Evolutionary conservation across 2,113 vertebrate genomes (phyloP).

Genomic region (Planiliza haematocheilus): DNA sequence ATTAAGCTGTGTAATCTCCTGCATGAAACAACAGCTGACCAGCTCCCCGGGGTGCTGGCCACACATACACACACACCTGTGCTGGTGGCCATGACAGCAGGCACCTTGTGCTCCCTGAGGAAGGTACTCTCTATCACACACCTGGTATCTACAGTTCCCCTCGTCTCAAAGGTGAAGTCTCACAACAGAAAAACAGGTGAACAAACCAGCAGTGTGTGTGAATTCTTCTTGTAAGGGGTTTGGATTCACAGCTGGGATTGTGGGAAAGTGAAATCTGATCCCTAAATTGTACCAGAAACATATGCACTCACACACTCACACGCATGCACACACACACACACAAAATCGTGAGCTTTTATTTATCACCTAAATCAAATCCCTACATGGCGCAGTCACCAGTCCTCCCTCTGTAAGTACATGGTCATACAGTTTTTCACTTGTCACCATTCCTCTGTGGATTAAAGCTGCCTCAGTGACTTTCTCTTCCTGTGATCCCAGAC

Average conservation of each 20-base stretch:
- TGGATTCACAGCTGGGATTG: constrained; percentile 38
- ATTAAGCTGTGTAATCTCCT: constrained; percentile 95
- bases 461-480: too few species aligned
- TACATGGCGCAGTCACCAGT: too few species aligned
- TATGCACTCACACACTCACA: neutral
- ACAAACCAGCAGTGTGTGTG: constrained; percentile 12
- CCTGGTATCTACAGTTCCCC: constrained; percentile 67
- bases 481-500: neutral
- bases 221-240: constrained; percentile 14
- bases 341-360: neutral
- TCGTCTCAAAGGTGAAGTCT: constrained; percentile 61
- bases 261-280: constrained; percentile 36
- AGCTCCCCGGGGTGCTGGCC: constrained; percentile 79
- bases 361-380: too few species aligned
- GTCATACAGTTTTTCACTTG: too few species aligned
- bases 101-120: constrained; percentile 58
- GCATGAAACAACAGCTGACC: constrained; percentile 91
- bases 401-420: too few species aligned
- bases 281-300: neutral
- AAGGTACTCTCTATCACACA: constrained; percentile 61
- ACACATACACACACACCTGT: constrained; percentile 63
- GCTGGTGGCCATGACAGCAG: constrained; percentile 75
- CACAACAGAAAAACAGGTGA: constrained; percentile 64
- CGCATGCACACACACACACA: neutral
- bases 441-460: neutral